Conservation (phyloP, 1,140 invertebrate genomes). For the Drosophila chauvacae region DNA sequence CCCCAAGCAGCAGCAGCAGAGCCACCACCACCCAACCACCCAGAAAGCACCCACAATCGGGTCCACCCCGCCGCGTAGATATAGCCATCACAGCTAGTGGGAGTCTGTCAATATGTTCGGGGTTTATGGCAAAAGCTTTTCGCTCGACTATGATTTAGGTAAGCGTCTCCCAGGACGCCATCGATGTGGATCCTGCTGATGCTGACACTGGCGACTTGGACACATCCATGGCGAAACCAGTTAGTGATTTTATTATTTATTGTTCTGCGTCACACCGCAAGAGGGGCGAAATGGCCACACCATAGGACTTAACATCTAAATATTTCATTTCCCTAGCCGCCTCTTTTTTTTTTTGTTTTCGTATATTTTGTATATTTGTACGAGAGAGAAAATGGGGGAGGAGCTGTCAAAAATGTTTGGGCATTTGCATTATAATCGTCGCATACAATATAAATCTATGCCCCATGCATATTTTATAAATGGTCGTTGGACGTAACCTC, state of each 20-base stretch:
- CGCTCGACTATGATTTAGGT: slow-evolving; percentile 76
- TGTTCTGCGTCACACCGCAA: slow-evolving; percentile 51
- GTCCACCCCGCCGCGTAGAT: slow-evolving; percentile 8
- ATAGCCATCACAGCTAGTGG: slow-evolving; percentile 36
- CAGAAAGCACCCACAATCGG: too few species aligned
- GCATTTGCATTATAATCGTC: slow-evolving; percentile 79
- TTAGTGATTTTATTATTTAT: slow-evolving; percentile 80
- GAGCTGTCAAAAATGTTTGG: slow-evolving; percentile 72
- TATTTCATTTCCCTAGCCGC: slow-evolving; percentile 50
- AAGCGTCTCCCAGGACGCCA: slow-evolving; percentile 48
- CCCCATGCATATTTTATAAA: slow-evolving; percentile 71
- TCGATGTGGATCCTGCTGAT: slow-evolving; percentile 32
- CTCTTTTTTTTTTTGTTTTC: slow-evolving; percentile 9
- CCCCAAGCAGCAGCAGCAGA: slow-evolving; percentile 58
- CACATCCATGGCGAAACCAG: slow-evolving; percentile 42
- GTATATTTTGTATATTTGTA: background rate
- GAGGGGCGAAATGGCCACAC: slow-evolving; percentile 11
- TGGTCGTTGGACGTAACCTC: slow-evolving; percentile 22
- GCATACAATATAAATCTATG: slow-evolving; percentile 74
- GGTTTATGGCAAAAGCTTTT: slow-evolving; percentile 61
- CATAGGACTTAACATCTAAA: slow-evolving; percentile 77
- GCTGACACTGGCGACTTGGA: slow-evolving; percentile 41
- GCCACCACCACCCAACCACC: background rate
- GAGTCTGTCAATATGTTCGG: slow-evolving; percentile 73
- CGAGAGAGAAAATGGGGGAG: slow-evolving; percentile 30